phyloP scores from a whole-genome alignment of 2,888 invertebrate genomes.

The Eupeodes luniger region DNA sequence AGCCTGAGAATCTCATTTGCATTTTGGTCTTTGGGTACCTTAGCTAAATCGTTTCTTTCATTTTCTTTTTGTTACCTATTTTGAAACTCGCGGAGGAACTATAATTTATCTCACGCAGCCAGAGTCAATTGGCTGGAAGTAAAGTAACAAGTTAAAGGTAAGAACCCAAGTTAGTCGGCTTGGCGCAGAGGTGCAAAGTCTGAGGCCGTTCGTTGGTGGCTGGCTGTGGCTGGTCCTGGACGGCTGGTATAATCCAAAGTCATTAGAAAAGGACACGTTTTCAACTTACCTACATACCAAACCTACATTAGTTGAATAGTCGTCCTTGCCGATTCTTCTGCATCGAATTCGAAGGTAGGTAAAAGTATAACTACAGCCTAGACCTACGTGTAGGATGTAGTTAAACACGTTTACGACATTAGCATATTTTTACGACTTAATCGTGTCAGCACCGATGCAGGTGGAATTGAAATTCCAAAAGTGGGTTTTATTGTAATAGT shows the following conservation, averaged over 20 bases:
- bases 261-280: slow-evolving; percentile 48
- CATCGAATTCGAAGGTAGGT: not conserved
- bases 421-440: slow-evolving; percentile 59
- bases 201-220: too few species aligned
- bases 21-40: slow-evolving; percentile 34
- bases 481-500: not conserved
- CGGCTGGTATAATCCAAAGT: slow-evolving; percentile 43
- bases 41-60: not conserved
- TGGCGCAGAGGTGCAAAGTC: not conserved
- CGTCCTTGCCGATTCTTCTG: not conserved
- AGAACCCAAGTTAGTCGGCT: not conserved
- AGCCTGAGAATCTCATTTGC: slow-evolving; percentile 45
- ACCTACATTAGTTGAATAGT: not conserved
- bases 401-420: slow-evolving; percentile 54
- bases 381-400: slow-evolving; percentile 17
- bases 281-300: not conserved
- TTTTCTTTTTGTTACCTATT: slow-evolving; percentile 11
- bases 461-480: slow-evolving; percentile 27
- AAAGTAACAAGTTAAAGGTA: slow-evolving; percentile 51
- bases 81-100: slow-evolving; percentile 17
- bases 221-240: too few species aligned
- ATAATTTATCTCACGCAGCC: slow-evolving; percentile 31
- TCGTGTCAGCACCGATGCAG: slow-evolving; percentile 52
- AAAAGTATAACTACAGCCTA: not conserved
- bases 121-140: slow-evolving; percentile 33